phyloP scores from a whole-genome alignment of 1,140 invertebrate species.

The Drosophila pruinosa region DNA sequence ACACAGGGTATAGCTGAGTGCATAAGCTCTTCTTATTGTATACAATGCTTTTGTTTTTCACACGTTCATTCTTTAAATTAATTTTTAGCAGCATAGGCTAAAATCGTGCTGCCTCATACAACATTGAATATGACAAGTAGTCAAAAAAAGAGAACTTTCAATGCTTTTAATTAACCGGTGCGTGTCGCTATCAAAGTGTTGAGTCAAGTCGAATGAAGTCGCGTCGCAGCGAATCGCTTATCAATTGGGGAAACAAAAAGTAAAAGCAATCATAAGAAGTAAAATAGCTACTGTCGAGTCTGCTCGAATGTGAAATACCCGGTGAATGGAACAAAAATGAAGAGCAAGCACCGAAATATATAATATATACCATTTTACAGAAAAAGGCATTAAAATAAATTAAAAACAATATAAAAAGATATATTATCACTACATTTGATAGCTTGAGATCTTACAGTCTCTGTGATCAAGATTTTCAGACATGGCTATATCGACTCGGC shows the following conservation, averaged over 20 bases:
- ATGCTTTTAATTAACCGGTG: slow-evolving; percentile 27
- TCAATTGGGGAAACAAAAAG: slow-evolving; percentile 17
- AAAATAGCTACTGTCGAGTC: too few relatives aligned
- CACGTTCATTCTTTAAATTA: neutral
- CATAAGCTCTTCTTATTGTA: neutral
- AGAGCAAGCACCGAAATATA: too few relatives aligned
- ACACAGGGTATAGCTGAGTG: neutral
- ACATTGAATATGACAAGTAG: neutral
- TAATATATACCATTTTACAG: too few relatives aligned
- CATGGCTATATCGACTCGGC: too few relatives aligned
- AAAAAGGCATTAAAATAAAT: too few relatives aligned
- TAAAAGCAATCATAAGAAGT: slow-evolving; percentile 14
- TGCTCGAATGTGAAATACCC: too few relatives aligned
- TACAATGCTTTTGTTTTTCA: neutral
- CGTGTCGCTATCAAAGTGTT: slow-evolving; percentile 16
- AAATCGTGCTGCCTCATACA: neutral
- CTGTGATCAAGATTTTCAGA: too few relatives aligned
- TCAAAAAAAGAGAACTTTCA: neutral
- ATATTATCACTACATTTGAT: too few relatives aligned
- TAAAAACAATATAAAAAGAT: too few relatives aligned
- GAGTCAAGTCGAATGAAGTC: too few relatives aligned
- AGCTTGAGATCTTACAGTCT: too few relatives aligned
- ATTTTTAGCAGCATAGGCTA: neutral
- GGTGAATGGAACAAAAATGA: too few relatives aligned
- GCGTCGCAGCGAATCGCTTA: slow-evolving; percentile 4